phyloP scores from a whole-genome alignment of 2,113 vertebrate genomes.

The Pyrgilauda ruficollis region DNA sequence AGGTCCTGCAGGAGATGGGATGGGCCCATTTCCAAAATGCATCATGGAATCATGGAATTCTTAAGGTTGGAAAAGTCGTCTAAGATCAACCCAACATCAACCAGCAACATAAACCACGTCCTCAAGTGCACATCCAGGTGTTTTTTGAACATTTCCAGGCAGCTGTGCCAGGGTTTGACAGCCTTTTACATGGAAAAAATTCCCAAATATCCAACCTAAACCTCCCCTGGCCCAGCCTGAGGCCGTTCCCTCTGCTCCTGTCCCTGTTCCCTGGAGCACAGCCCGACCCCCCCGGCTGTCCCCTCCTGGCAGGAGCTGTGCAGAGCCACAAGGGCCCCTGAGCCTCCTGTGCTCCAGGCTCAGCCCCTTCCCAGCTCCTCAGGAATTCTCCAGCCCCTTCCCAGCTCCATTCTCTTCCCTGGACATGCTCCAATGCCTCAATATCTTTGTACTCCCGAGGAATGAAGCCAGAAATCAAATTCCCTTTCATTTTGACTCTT shows the following conservation, averaged over 20 bases:
- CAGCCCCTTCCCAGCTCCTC: not conserved
- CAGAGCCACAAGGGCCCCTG: not conserved
- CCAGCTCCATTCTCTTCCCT: not conserved
- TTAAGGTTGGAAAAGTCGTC: fast-evolving
- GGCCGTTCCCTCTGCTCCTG: not conserved
- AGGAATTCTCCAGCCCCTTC: not conserved
- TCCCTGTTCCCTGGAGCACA: not conserved
- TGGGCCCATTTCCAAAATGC: not conserved
- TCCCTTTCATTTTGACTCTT: not conserved
- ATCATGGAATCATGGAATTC: not conserved
- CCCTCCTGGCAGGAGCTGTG: not conserved
- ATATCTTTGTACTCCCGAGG: fast-evolving
- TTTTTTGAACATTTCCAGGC: not conserved
- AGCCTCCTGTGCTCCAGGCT: not conserved
- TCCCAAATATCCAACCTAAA: fast-evolving
- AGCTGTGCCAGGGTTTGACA: not conserved
- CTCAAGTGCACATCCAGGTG: too few relatives aligned
- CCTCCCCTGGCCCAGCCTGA: fast-evolving
- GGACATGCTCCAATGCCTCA: fast-evolving
- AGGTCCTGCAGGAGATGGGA: not conserved
- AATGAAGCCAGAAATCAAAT: not conserved
- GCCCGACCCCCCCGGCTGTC: not conserved
- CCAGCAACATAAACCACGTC: not conserved
- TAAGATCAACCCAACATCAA: not conserved
- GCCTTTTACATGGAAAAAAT: not conserved